Evolutionary conservation across 2,888 invertebrate genomes (phyloP), one percentile per base, ranked within the genome.

Genomic region (Steinernema scapterisci): DNA sequence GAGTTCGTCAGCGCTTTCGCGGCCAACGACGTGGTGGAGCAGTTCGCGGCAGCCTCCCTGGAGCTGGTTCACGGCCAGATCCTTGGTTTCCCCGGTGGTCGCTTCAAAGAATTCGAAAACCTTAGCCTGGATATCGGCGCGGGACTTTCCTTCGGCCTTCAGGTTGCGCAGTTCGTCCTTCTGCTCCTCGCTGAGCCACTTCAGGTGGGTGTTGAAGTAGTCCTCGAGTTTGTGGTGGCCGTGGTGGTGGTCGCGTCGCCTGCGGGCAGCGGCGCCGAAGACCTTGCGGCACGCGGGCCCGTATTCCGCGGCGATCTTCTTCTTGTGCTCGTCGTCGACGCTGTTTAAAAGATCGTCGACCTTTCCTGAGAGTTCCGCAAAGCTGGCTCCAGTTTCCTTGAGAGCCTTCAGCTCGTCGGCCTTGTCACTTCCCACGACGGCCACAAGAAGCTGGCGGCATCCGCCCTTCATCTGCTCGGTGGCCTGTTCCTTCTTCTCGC

Each of bases 181-280:
- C 71, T 82, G 81, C 11, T 79, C 81, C 7, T 79, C 79, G 21
- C 75, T 80, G 38, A 78, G 51, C 80, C 82, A 82, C 70, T 73
- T 72, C 23, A 82, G 75, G 73, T 78, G 79, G 71, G 75, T 76
- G 71, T 77, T 72, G 45, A 77, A 43, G 56, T 71, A 70, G n/a
- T 73, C 71, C 9, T 79, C 73, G 46, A 77, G 75, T 16, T 74
- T 38, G 31, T 75, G 63, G 56, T 73, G 63, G 13, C 63, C 63
- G 31, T 54, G 54, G 54, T 63, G 71, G 48, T 11, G 79, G 21
- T 79, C 78, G 21, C 78, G 54, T n/a, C 81, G 75, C n/a, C 38
- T 72, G n/a, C 82, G 74, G 5, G 71, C 44, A 19, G 52, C 44
- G 21, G 72, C 72, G 13, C 11, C 52, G 19, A 71, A 77, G 27